A percentile compares a stretch with the other conserved stretches of the same genome.
Evolutionary conservation across 2,113 vertebrate genomes (phyloP).

Genomic region (Dipodomys ordii): DNA sequence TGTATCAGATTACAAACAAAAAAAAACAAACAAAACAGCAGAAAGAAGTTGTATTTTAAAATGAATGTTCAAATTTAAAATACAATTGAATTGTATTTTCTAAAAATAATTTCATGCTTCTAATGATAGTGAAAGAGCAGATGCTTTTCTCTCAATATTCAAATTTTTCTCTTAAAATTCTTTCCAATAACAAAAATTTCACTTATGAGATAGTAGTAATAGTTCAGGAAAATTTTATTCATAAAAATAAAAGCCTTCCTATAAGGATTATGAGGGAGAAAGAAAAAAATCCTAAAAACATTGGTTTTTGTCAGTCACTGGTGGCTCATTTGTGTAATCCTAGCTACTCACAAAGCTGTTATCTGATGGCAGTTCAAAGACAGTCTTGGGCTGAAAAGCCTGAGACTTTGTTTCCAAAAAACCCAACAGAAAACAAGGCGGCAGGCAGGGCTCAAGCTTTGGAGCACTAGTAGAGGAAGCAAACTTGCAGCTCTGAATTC

Average conservation of each 20-base stretch:
- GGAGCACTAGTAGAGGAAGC: no score
- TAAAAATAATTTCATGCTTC: constrained; percentile 14
- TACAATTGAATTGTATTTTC: constrained; percentile 12
- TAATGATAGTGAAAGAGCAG: not conserved
- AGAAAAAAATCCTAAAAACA: constrained; percentile 20
- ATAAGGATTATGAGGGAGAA: not conserved
- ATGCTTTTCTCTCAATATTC: constrained; percentile 47
- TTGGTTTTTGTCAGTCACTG: no score
- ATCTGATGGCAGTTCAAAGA: no score
- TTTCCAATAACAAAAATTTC: constrained; percentile 44
- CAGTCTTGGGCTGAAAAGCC: no score
- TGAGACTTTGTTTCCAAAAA: no score
- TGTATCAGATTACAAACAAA: constrained; percentile 28
- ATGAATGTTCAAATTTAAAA: constrained; percentile 53
- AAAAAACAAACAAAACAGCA: not conserved
- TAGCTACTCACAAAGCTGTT: no score
- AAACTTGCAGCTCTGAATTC: no score
- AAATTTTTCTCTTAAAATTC: not conserved
- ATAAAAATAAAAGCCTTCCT: constrained; percentile 17
- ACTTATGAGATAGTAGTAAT: constrained; percentile 42
- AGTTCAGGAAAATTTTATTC: constrained; percentile 1
- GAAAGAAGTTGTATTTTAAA: constrained; percentile 51
- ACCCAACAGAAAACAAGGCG: no score
- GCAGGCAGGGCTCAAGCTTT: no score
- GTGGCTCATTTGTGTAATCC: no score